A percentile compares a stretch with the other conserved stretches of the same genome.
phyloP scores from a whole-genome alignment of 2,797 vertebrate genomes.

The Nasua narica region DNA sequence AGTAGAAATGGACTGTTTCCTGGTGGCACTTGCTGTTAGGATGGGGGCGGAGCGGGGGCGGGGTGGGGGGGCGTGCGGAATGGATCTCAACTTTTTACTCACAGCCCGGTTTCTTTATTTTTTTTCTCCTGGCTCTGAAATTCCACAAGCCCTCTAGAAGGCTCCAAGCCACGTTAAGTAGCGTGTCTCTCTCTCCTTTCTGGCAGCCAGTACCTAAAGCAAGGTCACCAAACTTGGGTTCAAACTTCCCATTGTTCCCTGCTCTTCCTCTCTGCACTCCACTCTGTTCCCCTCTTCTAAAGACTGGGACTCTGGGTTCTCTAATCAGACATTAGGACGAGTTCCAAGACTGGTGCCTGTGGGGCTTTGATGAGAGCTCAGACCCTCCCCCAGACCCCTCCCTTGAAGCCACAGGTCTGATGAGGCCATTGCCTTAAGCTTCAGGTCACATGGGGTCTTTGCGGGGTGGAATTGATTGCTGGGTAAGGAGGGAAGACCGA shows the following conservation, averaged over 20 bases:
- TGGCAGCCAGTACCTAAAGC: background rate
- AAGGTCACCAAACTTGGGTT: background rate
- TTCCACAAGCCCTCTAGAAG: background rate
- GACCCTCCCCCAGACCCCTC: background rate
- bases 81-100: background rate
- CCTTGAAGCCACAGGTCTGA: background rate
- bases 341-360: background rate
- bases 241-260: background rate
- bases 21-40: background rate
- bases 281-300: background rate
- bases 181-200: rapidly evolving
- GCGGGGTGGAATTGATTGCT: background rate
- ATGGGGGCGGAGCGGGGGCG: too few relatives aligned
- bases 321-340: background rate
- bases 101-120: background rate
- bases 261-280: background rate
- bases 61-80: rapidly evolving
- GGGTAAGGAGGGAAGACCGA: too few relatives aligned
- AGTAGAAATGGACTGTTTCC: background rate
- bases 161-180: background rate
- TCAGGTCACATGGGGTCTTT: background rate
- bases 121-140: background rate
- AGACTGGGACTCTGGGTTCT: background rate
- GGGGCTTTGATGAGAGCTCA: background rate
- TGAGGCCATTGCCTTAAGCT: background rate